Conservation (phyloP, 2,113 vertebrate species). For the Jacana jacana region DNA sequence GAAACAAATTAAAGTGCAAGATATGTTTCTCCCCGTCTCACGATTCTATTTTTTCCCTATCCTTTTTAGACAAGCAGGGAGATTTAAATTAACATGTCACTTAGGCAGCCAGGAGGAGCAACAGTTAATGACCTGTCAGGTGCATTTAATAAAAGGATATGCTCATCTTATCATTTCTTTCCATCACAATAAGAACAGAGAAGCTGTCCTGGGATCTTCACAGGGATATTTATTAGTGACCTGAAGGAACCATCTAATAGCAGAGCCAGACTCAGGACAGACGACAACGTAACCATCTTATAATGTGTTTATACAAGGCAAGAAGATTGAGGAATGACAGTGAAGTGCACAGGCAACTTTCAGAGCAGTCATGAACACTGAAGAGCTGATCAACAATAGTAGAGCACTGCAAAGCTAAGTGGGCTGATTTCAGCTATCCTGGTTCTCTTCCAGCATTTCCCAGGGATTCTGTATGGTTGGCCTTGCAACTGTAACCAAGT, state of each 20-base stretch:
- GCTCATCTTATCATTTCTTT: neutral
- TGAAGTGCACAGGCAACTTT: neutral
- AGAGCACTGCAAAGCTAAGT: neutral
- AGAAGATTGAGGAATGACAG: neutral
- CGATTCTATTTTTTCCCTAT: neutral
- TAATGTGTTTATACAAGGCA: neutral
- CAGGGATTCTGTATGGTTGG: neutral
- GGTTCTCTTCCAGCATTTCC: neutral
- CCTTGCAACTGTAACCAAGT: neutral
- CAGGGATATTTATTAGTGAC: neutral
- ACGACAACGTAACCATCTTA: accelerated
- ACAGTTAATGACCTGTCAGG: neutral
- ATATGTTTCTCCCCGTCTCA: neutral
- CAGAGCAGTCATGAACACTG: neutral
- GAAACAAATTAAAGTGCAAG: slow-evolving; percentile 13
- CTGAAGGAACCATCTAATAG: neutral
- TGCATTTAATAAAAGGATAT: neutral
- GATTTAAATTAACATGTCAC: slow-evolving; percentile 19
- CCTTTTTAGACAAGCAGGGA: neutral
- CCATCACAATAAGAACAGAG: neutral
- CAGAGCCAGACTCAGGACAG: neutral
- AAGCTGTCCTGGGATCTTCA: neutral
- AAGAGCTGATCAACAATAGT: neutral
- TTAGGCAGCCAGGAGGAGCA: neutral
- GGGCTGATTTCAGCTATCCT: neutral